Evolutionary conservation across 2,797 vertebrate genomes (phyloP).

Genomic region (Salmo trutta): DNA sequence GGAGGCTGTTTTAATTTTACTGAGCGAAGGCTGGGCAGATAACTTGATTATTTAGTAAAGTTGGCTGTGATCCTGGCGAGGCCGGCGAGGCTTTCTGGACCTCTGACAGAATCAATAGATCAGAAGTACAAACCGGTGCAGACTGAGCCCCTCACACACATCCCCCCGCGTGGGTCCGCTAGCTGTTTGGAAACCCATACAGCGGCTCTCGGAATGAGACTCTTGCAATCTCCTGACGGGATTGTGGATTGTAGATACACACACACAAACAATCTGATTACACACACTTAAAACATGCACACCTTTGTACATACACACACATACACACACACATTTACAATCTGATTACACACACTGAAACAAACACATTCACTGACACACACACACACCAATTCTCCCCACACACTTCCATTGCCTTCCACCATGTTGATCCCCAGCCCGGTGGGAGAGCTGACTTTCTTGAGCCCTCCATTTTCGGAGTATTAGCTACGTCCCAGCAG

Average conservation of each 20-base stretch:
- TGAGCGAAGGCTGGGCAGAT: constrained; percentile 41
- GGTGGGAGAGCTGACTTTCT: constrained; percentile 45
- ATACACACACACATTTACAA: background rate
- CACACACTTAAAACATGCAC: constrained; percentile 1
- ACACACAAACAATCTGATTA: background rate
- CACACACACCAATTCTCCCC: constrained; percentile 7
- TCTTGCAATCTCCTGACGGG: background rate
- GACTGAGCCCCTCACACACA: no score
- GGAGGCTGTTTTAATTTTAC: constrained; percentile 15
- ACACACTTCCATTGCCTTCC: background rate
- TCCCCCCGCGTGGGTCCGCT: constrained; percentile 9
- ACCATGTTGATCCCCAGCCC: constrained; percentile 30
- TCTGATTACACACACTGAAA: constrained; percentile 13
- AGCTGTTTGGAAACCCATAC: background rate
- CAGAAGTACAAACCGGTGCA: constrained; percentile 11
- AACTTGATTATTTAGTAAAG: constrained; percentile 62
- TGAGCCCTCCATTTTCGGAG: constrained; percentile 57
- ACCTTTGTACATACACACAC: constrained; percentile 6
- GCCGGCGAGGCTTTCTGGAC: no score
- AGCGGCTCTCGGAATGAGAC: background rate
- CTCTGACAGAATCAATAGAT: no score
- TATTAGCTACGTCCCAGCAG: constrained; percentile 56
- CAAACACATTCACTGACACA: constrained; percentile 1
- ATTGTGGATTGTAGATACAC: background rate
- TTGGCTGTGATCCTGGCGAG: constrained; percentile 48